Base-by-base conservation (phyloP, 2,113 vertebrate species). In the Chionodraco myersi region DNA sequence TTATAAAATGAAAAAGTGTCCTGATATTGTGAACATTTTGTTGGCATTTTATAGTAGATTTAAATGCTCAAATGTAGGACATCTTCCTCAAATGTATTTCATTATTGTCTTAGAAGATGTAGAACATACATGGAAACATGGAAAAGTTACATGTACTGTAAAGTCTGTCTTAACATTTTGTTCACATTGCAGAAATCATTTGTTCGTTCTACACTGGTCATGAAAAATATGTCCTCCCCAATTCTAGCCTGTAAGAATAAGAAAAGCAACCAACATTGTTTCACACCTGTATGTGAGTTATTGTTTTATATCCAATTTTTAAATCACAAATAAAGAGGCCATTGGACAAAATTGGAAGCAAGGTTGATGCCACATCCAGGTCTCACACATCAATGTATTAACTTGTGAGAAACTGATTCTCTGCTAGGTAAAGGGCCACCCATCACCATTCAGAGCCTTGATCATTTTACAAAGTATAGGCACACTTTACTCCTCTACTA, bases 391-490 rank as follows among this genome's bases (percentile, higher is more conserved):
- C 36, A 6, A 41, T 41, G 36, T 41, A 41, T 41, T 7, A 41
- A 41, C 7, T 41, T 41, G 36, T 41, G 36, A 41, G 36, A 41
- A 41, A 41, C 36, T 6, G 36, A 1, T 41, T 41, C 36, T 41
- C 36, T 41, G 36, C 1, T 6, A 41, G 7, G 36, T 6, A 41
- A 41, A 41, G 36, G 36, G 7, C 36, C 36, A 6, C 36, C 36
- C 36, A 41, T 41, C 36, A 41, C 36, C 36, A 41, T 41, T 41
- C 36, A 41, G 36, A 0, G 23, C 49, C 34, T 77, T 53, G 57
- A 79, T 82, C 60, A 80, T 78, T 76, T 82, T 60, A 49, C 54
- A 56, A 12, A 18, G 13, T 63, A 44, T 74, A 47, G 64, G 45
- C 36, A 11, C 53, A 71, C 54, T 67, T 73, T 79, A 45, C 62